Base-by-base conservation (phyloP, 2,797 vertebrate species). In the Notolabrus celidotus region DNA sequence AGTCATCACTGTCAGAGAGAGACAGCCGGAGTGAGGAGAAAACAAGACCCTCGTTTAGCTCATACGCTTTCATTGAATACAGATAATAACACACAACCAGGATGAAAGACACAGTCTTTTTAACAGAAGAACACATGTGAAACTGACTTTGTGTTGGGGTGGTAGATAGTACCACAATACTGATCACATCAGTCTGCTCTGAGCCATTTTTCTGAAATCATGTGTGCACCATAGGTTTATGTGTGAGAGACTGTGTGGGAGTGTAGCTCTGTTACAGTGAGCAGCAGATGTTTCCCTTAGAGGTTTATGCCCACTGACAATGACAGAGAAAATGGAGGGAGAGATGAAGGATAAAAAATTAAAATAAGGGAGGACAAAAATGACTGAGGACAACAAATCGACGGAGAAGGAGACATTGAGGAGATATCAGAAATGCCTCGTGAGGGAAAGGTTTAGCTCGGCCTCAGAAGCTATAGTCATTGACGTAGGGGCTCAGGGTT, bases 1-100 rank as follows among this genome's bases (percentile, higher is more conserved):
- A 65, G 74, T 71, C 63, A 70, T 79, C 71, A 66, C 73, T 80
- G 81, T 83, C 81, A 66, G 31, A 67, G 2, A 67, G 27, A 56
- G 62, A 68, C 41, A 27, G 55, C 36, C 1, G 2, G 58, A 75
- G 50, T 33, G 33, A 63, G 53, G 54, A 50, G 43, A 19, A 60
- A 77, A 56, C 10, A 2, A 39, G 43, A 20, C 20, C 43, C 41
- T 60, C 16, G 59, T 57, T 25, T 16, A 74, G 71, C 54, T 10
- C 52, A 20, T 12, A 0, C 25, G 47, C 57, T 67, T 49, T 71
- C 25, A 31, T 51, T 20, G 56, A 80, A 51, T 14, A 19, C 2
- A 49, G 46, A 53, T 45, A 29, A 51, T 36, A 55, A 47, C 11
- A 12, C 38, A n/a, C 3, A 49, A 7, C 53, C 34, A 42, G 25